Evolutionary conservation across 1,140 invertebrate genomes (phyloP), one percentile per base, ranked within the genome.

Genomic region (Drosophila lacertosa): DNA sequence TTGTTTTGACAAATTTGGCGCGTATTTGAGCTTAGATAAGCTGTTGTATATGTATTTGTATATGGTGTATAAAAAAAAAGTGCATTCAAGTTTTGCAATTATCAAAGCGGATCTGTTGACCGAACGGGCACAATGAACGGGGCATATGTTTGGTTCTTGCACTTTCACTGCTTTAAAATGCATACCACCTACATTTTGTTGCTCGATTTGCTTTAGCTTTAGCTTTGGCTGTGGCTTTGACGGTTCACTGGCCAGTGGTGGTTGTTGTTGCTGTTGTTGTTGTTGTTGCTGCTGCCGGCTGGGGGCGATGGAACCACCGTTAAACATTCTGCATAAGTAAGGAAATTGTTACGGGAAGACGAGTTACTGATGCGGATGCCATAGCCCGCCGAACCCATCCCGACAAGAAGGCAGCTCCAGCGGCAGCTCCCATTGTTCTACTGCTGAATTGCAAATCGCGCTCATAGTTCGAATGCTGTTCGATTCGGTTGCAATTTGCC

Each of bases 141-240:
- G 55, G 70, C 40, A 51, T 39, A 66, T 82, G 81, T 59, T 71
- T 81, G 77, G 73, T 81, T 86, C 81, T 84, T 86, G 82, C 81
- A 86, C 81, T 86, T 86, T 86, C 81, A 79, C 81, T 88, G 67
- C 70, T 81, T 86, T 81, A 81, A 74, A 86, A 86, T 86, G 81
- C 81, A 88, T 74, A 74, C 74, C 81, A 86, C 81, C 81, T 86
- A 86, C 81, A 86, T 86, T 80, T 58, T 80, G 54, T 80, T 55
- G 15, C 18, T 55, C 50, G 37, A 9, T 57, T 65, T 65, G 29
- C 32, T 55, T 55, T 45, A 32, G 9, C 26, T 64, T 71, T 53
- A 32, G 57, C 33, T 55, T 53, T 59, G 47, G n/a, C n/a, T n/a
- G n/a, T n/a, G n/a, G n/a, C 50, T 45, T 44, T 32, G 37, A 50